Evolutionary conservation across 2,797 vertebrate genomes (phyloP), one percentile per base, ranked within the genome.

Genomic region (Clarias fuscus): DNA sequence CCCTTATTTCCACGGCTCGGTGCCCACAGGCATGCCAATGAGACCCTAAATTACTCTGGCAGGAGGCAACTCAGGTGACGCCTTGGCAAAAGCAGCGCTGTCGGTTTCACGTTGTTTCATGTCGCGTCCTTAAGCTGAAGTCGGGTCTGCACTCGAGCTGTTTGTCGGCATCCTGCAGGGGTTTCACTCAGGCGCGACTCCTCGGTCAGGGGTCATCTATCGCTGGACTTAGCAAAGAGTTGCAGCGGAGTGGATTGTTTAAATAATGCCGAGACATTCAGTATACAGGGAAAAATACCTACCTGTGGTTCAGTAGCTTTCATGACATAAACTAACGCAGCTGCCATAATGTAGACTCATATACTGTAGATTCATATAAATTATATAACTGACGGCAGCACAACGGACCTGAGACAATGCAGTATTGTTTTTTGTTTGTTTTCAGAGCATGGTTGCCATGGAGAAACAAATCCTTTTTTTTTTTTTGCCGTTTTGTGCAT

Each of bases 41-140:
- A 90, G 85, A 64, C 72, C n/a, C 75, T 79, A 89, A 89, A 89
- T 90, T 89, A 91, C 85, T 85, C 86, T 86, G 76, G 86, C 88
- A 86, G 82, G 84, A 86, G 87, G 81, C 77, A 78, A 77, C 78
- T 61, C 58, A 0, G 83, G 88, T 82, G 89, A 86, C 85, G 70
- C 83, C 56, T 81, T 85, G 75, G 64, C 61, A 4, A 73, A 86
- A 61, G 53, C 86, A 85, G 84, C 71, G 67, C 71, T 58, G 62
- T 68, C 81, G n/a, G 11, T 43, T 30, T 48, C 43, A 7, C 30
- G 64, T 20, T 48, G 20, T 59, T 70, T 71, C 67, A 40, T 22
- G 22, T 7, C 65, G 2, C 4, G 27, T 7, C 67, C 20, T 59
- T 64, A 72, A 71, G 76, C 64, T 18, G 61, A 70, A 82, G 82